Base-by-base conservation (phyloP, 2,113 vertebrate species). In the Zeus faber region DNA sequence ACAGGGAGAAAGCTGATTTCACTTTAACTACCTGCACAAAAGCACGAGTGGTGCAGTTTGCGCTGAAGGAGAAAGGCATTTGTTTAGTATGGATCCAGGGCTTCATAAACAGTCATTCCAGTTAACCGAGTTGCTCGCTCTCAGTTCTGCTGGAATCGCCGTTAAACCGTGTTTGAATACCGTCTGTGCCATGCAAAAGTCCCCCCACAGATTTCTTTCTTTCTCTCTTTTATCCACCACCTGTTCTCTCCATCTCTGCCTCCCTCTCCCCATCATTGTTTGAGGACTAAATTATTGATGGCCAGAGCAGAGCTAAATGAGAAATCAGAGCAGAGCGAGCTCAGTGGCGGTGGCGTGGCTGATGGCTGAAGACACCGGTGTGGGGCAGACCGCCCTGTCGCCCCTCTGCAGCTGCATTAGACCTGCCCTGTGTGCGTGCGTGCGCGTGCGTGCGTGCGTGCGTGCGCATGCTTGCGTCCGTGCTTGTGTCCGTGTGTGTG, bases 251-350 rank as follows among this genome's bases (percentile, higher is more conserved):
- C 54, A 17, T 20, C 18, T 23, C 33, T 43, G 29, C 33, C 21
- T 37, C 22, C 51, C 45, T 68, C 48, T 81, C 69, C 41, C 61
- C 57, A 22, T 76, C 58, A 76, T 84, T 73, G 75, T 83, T 84
- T 77, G 59, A 80, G 65, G 66, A 54, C 73, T 87, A 70, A 84
- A 87, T 85, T 78, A 85, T 87, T 85, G 74, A 87, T 88, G 69
- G 61, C 46, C 50, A 45, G 57, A 69, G 70, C 74, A 47, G 65
- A 70, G 70, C 68, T 76, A 76, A 80, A 77, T 79, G 77, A 77
- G 76, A 86, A 82, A 85, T 86, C 80, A 81, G 74, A 84, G 63
- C 57, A 45, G 59, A 21, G 46, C 54, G 31, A 21, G 17, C 14
- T 25, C 11, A 20, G 52, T 33, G 40, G 21, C n/a, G n/a, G n/a